A percentile compares a stretch with the other conserved stretches of the same genome.
These are phyloP conservation scores for Drosophila prosaltans DNA, from an alignment of 1,140 invertebrate species.

Conservation along the genomic window DNA sequence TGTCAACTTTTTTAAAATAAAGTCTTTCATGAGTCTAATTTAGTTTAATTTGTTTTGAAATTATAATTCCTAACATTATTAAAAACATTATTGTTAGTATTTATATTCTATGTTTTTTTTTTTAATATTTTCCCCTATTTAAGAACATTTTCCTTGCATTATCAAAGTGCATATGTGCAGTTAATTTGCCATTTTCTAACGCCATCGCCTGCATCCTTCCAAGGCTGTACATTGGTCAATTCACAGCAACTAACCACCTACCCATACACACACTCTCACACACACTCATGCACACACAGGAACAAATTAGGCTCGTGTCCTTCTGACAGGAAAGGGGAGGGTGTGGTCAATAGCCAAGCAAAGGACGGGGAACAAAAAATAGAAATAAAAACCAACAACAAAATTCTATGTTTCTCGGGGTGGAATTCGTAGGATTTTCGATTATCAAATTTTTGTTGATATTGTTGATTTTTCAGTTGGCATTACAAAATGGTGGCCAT, in stretches of 20 bases:
- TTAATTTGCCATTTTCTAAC: neutral
- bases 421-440: constrained; percentile 5
- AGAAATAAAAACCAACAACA: neutral
- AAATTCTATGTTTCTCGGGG: neutral
- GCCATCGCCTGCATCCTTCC: constrained; percentile 1
- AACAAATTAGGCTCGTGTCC: neutral
- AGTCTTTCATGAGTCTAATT: no score
- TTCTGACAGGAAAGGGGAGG: neutral
- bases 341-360: neutral
- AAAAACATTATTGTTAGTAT: no score
- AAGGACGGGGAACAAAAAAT: no score
- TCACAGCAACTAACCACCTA: neutral
- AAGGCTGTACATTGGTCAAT: neutral
- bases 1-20: no score
- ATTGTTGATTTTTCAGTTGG: neutral
- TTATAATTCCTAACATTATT: no score
- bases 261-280: neutral
- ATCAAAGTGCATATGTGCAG: neutral
- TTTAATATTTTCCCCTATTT: no score
- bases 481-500: constrained; percentile 1
- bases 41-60: no score
- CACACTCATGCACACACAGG: neutral
- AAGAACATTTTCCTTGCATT: no score
- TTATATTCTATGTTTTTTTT: no score
- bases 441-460: neutral